These are phyloP conservation scores for Drosophila prosaltans DNA, from an alignment of 1,140 invertebrate genomes.

Conservation along the genomic window DNA sequence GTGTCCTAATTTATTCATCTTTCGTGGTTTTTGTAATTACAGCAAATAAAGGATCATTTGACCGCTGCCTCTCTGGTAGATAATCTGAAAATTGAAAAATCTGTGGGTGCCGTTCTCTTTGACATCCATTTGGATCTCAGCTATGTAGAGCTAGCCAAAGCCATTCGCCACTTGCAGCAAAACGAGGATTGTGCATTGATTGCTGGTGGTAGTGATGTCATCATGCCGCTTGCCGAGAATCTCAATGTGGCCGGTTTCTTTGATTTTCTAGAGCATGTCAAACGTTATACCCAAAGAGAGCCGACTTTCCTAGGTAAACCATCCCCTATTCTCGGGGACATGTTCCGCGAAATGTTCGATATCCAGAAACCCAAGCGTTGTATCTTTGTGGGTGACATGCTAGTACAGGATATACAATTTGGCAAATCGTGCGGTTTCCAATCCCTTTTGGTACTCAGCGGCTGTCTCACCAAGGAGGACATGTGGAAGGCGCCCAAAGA, in stretches of 20 bases:
- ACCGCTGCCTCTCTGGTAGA: slow-evolving; percentile 58
- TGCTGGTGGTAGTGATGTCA: slow-evolving; percentile 67
- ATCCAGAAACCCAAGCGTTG: slow-evolving; percentile 84
- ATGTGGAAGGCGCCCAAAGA: slow-evolving; percentile 60
- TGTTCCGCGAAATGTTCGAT: slow-evolving; percentile 82
- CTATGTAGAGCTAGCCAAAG: slow-evolving; percentile 71
- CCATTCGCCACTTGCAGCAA: slow-evolving; percentile 63
- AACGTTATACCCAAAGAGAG: slow-evolving; percentile 77
- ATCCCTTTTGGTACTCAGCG: slow-evolving; percentile 84
- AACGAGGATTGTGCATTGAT: slow-evolving; percentile 63
- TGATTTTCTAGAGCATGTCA: slow-evolving; percentile 84
- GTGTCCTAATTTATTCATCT: not conserved
- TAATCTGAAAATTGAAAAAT: slow-evolving; percentile 52
- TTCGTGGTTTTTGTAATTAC: not conserved
- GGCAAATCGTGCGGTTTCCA: slow-evolving; percentile 84
- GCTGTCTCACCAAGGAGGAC: slow-evolving; percentile 82
- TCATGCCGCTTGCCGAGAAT: slow-evolving; percentile 64
- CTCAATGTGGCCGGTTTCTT: slow-evolving; percentile 80
- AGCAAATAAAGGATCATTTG: slow-evolving; percentile 72
- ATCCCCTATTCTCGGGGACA: slow-evolving; percentile 83
- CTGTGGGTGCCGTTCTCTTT: slow-evolving; percentile 71
- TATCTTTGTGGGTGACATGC: slow-evolving; percentile 86
- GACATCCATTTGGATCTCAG: slow-evolving; percentile 73
- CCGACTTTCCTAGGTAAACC: slow-evolving; percentile 85
- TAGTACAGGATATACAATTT: slow-evolving; percentile 85